Percentiles rank a stretch among this genome's conserved stretches.
Evolutionary conservation across 2,888 invertebrate genomes (phyloP).

Genomic region (Gastrophysa polygoni): DNA sequence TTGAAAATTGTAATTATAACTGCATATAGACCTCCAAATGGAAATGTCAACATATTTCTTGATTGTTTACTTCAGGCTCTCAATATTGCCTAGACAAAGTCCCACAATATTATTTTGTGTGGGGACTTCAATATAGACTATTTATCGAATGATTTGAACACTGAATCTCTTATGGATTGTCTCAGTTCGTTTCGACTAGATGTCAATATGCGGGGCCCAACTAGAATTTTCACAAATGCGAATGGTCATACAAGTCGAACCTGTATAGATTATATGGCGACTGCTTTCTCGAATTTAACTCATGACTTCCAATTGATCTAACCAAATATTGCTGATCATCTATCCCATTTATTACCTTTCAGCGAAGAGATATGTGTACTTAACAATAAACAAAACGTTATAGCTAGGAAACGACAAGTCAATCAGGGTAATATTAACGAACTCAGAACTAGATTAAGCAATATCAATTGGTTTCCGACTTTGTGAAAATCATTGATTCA

Average conservation of each 20-base stretch:
- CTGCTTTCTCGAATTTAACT: not conserved
- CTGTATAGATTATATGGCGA: constrained; percentile 1
- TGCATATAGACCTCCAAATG: not conserved
- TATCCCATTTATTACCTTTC: not conserved
- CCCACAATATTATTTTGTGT: not conserved
- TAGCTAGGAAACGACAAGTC: not conserved
- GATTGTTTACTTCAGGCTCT: not conserved
- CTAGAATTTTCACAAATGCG: not conserved
- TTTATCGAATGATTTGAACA: not conserved
- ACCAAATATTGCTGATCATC: not conserved
- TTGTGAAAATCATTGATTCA: not conserved
- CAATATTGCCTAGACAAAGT: not conserved
- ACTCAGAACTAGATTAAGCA: too few species aligned
- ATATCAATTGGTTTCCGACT: too few species aligned
- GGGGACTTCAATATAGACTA: not conserved
- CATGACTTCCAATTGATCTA: not conserved
- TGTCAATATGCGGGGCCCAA: constrained; percentile 1
- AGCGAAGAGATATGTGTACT: not conserved
- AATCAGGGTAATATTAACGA: not conserved
- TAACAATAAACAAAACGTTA: not conserved
- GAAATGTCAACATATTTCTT: too few species aligned
- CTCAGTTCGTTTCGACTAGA: not conserved
- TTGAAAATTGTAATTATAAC: too few species aligned
- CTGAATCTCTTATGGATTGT: not conserved
- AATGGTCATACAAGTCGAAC: not conserved